phyloP scores from a whole-genome alignment of 2,113 vertebrate species.

The Canis aureus region DNA sequence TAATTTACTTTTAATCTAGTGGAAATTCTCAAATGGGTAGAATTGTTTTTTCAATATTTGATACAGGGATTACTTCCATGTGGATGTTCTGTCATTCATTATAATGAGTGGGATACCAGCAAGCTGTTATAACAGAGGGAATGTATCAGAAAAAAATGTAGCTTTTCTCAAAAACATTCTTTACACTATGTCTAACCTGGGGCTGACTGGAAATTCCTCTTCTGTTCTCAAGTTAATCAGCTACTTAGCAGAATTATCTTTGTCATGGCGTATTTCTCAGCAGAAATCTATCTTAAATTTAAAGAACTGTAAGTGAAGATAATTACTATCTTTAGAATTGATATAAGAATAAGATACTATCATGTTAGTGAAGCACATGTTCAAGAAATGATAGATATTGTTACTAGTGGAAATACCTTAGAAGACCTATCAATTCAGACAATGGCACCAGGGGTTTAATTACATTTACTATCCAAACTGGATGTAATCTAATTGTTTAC shows the following conservation, averaged over 20 bases:
- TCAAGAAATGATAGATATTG: neutral
- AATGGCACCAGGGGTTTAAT: neutral
- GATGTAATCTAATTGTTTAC: neutral
- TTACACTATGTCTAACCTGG: neutral
- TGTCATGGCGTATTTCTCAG: neutral
- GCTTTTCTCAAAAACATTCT: neutral
- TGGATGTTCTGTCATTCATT: constrained; percentile 10
- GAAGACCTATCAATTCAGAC: neutral
- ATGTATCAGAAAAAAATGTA: neutral
- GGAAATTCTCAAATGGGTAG: neutral
- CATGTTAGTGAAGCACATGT: neutral
- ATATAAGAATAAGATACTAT: neutral
- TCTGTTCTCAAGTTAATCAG: neutral
- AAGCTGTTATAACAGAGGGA: neutral
- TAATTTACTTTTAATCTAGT: neutral
- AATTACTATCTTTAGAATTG: neutral
- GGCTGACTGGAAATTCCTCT: neutral
- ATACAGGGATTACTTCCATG: neutral
- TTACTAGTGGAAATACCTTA: neutral
- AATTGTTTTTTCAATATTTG: neutral
- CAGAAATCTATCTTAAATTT: neutral
- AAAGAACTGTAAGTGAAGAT: neutral
- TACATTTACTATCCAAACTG: neutral
- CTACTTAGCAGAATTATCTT: neutral
- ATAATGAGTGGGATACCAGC: neutral